Evolutionary conservation across 2,888 invertebrate species (phyloP), one percentile per base, ranked within the genome.

Genomic region (Molorchus minor): DNA sequence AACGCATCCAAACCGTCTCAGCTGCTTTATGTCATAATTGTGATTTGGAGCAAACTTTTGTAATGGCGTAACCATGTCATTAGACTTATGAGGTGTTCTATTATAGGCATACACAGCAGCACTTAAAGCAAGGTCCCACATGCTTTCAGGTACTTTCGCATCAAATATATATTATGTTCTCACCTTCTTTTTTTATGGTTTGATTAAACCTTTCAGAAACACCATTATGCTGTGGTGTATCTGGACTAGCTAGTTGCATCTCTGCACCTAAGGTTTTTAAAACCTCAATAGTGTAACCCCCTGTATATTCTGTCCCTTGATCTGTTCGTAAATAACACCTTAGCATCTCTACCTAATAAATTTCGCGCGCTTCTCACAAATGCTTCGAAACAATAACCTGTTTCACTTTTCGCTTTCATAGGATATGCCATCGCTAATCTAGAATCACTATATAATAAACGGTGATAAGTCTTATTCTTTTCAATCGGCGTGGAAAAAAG

Each of bases 41-140:
- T 44, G 33, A 13, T 33, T 12, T 13, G 44, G 54, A 10, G 38
- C 46, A n/a, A 40, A 46, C 15, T 20, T 56, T 19, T 41, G 16
- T 20, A 41, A 17, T 19, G 41, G 51, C 13, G 20, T 20, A 12
- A 36, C 21, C 51, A 51, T 51, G 19, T 49, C 7, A 38, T 35
- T 53, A 1, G 53, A 53, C 15, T 53, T 53, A 30, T 92, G 53
- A 21, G 53, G 53, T 17, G 52, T 53, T 21, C 53, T 19, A n/a
- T 53, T 53, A 44, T 53, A 53, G 16, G 53, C 53, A 53, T 53
- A 44, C 21, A 41, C 41, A 19, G 51, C 35, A 8, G 36, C 35
- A 15, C 36, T 17, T 35, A 51, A 20, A 3, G 51, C 51, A 2
- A 51, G 13, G 13, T 51, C 21, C 51, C 51, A 51, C 51, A 51